A percentile compares a stretch with the other conserved stretches of the same genome.
phyloP scores from a whole-genome alignment of 1,140 invertebrate genomes.

The Zeugodacus cucurbitae region DNA sequence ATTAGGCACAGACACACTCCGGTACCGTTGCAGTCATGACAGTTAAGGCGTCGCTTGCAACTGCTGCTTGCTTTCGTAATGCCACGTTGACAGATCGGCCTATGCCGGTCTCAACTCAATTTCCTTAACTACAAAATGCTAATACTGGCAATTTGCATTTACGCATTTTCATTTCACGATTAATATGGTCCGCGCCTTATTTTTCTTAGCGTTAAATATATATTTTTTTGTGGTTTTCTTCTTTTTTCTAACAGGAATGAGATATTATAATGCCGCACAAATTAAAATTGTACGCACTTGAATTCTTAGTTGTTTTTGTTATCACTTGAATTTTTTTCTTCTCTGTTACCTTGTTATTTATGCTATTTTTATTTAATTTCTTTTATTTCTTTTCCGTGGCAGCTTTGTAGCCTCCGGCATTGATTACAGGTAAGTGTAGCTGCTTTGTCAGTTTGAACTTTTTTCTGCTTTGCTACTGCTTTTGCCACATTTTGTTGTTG shows the following conservation, averaged over 20 bases:
- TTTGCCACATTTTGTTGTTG: background rate
- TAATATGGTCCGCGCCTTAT: background rate
- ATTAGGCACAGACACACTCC: background rate
- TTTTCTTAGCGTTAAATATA: background rate
- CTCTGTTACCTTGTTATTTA: background rate
- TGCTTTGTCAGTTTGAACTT: background rate
- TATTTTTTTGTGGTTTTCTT: background rate
- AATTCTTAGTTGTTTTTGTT: background rate
- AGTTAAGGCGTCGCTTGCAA: background rate
- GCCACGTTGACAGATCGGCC: background rate
- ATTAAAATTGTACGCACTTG: slow-evolving; percentile 8
- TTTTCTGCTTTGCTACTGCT: background rate
- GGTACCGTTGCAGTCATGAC: background rate
- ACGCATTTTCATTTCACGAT: slow-evolving; percentile 31
- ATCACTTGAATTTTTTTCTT: background rate
- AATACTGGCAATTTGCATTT: slow-evolving; percentile 20
- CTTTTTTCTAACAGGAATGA: background rate
- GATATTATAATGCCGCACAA: background rate
- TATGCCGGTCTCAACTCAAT: background rate
- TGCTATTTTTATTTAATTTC: background rate
- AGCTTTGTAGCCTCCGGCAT: background rate
- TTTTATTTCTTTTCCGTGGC: background rate
- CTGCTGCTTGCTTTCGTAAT: background rate
- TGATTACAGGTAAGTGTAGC: slow-evolving; percentile 25
- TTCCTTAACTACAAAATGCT: slow-evolving; percentile 10